A percentile compares a stretch with the other conserved stretches of the same genome.
phyloP scores from a whole-genome alignment of 2,113 vertebrate species.

The Rhizomys pruinosus region DNA sequence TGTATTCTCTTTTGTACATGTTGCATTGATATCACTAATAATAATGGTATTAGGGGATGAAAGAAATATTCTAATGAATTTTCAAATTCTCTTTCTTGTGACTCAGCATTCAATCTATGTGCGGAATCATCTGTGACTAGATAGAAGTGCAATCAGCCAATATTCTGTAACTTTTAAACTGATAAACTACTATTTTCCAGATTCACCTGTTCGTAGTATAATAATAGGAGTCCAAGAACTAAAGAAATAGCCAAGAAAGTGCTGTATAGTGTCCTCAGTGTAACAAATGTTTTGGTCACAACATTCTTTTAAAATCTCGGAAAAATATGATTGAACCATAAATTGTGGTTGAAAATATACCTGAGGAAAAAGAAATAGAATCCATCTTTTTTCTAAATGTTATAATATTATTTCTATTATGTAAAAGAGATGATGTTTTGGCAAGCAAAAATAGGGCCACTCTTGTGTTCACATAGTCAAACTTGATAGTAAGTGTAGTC shows the following conservation, averaged over 20 bases:
- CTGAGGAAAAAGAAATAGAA: constrained; percentile 36
- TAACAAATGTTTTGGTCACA: not conserved
- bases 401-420: constrained; percentile 25
- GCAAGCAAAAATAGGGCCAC: constrained; percentile 39
- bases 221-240: not conserved
- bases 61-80: constrained; percentile 3
- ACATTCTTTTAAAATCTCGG: not conserved
- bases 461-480: not conserved
- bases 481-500: constrained; percentile 13
- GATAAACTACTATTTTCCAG: not conserved
- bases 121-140: not conserved
- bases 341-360: constrained; percentile 30
- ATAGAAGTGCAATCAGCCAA: not conserved
- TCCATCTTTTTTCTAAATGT: constrained; percentile 34
- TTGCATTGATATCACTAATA: not conserved
- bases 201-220: not conserved
- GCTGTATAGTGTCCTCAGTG: not conserved
- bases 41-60: not conserved
- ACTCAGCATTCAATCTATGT: not conserved
- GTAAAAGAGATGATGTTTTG: not conserved
- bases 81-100: constrained; percentile 19
- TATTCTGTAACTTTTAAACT: not conserved
- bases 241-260: not conserved
- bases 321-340: not conserved
- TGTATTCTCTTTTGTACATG: not conserved